Percentiles rank a stretch among this genome's conserved stretches.
Conservation (phyloP, 2,797 vertebrate genomes). For the Acanthis flammea region DNA sequence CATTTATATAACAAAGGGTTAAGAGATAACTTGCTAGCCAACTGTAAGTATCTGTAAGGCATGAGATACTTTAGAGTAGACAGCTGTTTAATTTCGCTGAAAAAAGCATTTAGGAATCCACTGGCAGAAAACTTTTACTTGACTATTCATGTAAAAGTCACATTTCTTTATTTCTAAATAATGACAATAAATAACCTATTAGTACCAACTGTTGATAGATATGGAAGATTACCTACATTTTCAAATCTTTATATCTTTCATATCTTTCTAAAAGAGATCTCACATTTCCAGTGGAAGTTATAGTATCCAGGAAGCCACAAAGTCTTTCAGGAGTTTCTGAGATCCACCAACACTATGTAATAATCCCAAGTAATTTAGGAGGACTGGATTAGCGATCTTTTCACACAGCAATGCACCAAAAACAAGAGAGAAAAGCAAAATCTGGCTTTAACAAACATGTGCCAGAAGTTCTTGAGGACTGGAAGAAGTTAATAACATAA, state of each 20-base stretch:
- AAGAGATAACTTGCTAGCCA: conserved; percentile 12
- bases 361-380: not conserved
- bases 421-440: not conserved
- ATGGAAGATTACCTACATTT: not conserved
- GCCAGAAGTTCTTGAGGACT: not conserved
- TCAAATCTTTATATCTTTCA: not conserved
- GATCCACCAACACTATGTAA: not conserved
- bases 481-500: not conserved
- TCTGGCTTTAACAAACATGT: not conserved
- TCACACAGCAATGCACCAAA: not conserved
- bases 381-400: not conserved
- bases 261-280: not conserved
- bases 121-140: not conserved
- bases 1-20: not conserved
- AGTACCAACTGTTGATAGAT: not conserved
- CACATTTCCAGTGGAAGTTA: not conserved
- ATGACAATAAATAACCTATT: not conserved
- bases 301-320: not conserved
- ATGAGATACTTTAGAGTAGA: not conserved
- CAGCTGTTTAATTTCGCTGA: not conserved
- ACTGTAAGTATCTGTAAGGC: not conserved
- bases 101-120: not conserved
- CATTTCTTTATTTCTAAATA: not conserved
- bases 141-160: not conserved
- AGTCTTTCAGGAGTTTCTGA: not conserved